Base-by-base conservation (phyloP, 2,888 invertebrate genomes). In the Epirrhoe alternata region DNA sequence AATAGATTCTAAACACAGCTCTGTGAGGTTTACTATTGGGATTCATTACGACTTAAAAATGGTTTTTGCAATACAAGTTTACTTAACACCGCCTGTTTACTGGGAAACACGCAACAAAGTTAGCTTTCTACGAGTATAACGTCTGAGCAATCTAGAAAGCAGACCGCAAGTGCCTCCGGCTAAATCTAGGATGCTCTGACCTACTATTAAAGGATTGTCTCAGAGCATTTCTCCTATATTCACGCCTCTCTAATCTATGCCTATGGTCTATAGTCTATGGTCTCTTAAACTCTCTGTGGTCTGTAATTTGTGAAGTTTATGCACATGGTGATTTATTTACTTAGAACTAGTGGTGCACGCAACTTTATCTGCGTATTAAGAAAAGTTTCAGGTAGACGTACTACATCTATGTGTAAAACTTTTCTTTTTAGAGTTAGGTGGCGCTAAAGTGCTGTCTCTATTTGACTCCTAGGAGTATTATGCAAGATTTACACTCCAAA, bases 171-270 rank as follows among this genome's bases (percentile, higher is more conserved):
- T 68, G 86, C 88, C 80, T 71, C 72, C 61, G 82, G 89, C 88
- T 75, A 76, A 71, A 78, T 79, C 84, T 83, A 81, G 80, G 71
- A 79, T 77, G 77, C 77, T 77, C 79, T 80, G 87, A 85, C 86
- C 89, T 84, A 86, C 87, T 88, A 90, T 90, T 90, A 92, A 62
- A 86, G 84, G 84, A 83, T 80, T 88, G 88, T 87, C 88, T 88
- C 85, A 79, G 80, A 83, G 77, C 83, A 83, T 82, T 86, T 86
- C 78, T 83, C 84, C 81, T 82, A 85, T 84, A 86, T 84, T 83
- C 87, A 79, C 84, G 81, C 64, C 64, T 60, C 58, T 66, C 60
- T 68, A 68, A 68, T 68, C 57, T 64, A 12, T 45, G 54, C 38
- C 68, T 68, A 54, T 58, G 59, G 51, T 59, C 59, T 64, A 52